Conservation (phyloP, 2,113 vertebrate genomes). For the Malurus melanocephalus region DNA sequence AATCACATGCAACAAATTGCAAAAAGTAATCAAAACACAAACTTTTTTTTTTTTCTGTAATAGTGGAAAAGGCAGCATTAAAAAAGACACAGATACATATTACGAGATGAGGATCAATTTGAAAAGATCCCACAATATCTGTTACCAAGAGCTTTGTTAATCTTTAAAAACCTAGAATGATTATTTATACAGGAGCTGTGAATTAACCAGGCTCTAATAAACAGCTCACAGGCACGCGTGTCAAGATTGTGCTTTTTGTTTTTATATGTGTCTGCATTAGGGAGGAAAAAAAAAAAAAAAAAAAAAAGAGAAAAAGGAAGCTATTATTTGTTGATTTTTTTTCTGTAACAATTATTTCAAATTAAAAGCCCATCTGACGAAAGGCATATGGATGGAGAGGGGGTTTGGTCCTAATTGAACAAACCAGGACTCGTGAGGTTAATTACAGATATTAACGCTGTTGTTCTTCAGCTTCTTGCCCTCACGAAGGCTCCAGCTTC, state of each 20-base stretch:
- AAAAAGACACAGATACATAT: constrained; percentile 12
- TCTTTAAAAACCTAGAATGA: constrained; percentile 54
- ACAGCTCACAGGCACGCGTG: constrained; percentile 39
- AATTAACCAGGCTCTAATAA: constrained; percentile 47
- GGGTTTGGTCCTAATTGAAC: constrained; percentile 75
- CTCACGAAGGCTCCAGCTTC: constrained; percentile 79
- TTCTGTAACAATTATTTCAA: constrained; percentile 67
- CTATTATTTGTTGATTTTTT: constrained; percentile 64
- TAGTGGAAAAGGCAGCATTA: background rate
- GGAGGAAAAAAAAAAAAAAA: too few species aligned
- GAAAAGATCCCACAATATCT: constrained; percentile 54
- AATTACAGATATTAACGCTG: constrained; percentile 83
- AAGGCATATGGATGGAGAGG: constrained; percentile 73
- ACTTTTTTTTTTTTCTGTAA: background rate
- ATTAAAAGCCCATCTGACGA: constrained; percentile 68
- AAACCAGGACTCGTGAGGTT: constrained; percentile 77
- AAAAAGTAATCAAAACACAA: constrained; percentile 22
- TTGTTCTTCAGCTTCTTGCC: constrained; percentile 80
- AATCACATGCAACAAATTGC: constrained; percentile 25
- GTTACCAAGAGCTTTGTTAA: constrained; percentile 38
- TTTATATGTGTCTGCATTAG: constrained; percentile 18
- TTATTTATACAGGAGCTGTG: constrained; percentile 27
- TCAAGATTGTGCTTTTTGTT: constrained; percentile 30
- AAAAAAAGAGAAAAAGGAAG: background rate
- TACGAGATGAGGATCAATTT: constrained; percentile 46